phyloP scores from a whole-genome alignment of 2,888 invertebrate genomes.

The Caenorhabditis becei region DNA sequence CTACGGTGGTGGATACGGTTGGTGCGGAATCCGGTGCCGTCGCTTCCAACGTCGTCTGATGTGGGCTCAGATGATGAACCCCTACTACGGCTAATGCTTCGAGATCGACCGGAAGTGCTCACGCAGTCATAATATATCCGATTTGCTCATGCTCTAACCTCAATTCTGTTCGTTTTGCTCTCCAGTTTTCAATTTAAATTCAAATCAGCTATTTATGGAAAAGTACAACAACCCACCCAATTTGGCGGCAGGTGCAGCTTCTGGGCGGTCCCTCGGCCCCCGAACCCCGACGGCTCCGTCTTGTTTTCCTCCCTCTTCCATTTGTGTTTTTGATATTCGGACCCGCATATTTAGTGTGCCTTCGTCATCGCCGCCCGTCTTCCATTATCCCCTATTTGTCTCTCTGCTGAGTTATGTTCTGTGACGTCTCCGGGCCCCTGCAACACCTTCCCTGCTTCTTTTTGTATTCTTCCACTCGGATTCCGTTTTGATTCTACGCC shows the following conservation, averaged over 20 bases:
- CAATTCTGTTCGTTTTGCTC: not conserved
- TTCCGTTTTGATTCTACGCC: not conserved
- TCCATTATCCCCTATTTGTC: not conserved
- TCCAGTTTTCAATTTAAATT: not conserved
- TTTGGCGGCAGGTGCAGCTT: not conserved
- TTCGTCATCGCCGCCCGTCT: not conserved
- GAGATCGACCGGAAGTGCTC: not conserved
- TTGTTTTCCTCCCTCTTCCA: conserved; percentile 1
- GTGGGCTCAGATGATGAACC: conserved; percentile 50
- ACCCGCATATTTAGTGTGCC: not conserved
- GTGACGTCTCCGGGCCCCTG: too few species aligned
- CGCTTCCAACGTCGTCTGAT: conserved; percentile 50
- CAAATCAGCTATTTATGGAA: conserved; percentile 11
- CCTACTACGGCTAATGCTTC: conserved; percentile 33
- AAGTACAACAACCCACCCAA: not conserved
- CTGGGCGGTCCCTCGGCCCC: not conserved
- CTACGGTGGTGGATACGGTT: conserved; percentile 35
- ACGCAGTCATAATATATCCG: not conserved
- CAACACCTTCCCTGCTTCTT: too few species aligned
- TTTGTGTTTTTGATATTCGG: conserved; percentile 14
- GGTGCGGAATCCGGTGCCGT: conserved; percentile 46
- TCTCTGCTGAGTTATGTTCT: not conserved
- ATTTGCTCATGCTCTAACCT: not conserved
- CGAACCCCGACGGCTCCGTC: not conserved
- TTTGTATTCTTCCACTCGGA: not conserved